Percentiles rank a stretch among this genome's conserved stretches.
These are phyloP conservation scores for Mormyrops boulengeri DNA, from an alignment of 2,797 vertebrate species.

Conservation along the genomic window DNA sequence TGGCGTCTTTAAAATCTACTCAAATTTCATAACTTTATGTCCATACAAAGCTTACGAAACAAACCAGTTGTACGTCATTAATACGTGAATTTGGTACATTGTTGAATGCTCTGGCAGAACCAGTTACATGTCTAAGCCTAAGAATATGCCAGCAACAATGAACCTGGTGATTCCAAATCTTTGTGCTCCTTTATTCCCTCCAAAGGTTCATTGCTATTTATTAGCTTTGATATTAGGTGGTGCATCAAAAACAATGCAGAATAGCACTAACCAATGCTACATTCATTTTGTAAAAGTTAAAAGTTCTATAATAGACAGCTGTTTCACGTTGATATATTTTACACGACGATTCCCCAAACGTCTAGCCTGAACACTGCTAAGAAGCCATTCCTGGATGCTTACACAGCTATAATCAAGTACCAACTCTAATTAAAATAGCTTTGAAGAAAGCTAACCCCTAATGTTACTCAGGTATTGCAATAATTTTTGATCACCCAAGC, in stretches of 20 bases:
- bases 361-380: conserved; percentile 97
- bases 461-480: conserved; percentile 99
- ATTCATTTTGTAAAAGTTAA: neutral
- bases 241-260: neutral
- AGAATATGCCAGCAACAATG: neutral
- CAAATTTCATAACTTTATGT: neutral
- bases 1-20: neutral
- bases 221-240: neutral
- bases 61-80: neutral
- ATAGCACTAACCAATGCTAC: neutral
- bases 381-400: conserved; percentile 91
- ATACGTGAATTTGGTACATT: neutral
- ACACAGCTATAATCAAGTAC: conserved; percentile 99
- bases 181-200: neutral
- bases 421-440: conserved; percentile 99
- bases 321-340: conserved; percentile 75
- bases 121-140: neutral
- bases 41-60: neutral
- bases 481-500: conserved; percentile 99
- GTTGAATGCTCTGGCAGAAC: neutral
- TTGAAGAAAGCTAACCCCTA: conserved; percentile 97
- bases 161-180: neutral
- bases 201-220: neutral
- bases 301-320: conserved; percentile 41
- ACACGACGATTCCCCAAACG: conserved; percentile 81